Conservation (phyloP, 2,113 vertebrate species). For the Synodontis membranacea region DNA sequence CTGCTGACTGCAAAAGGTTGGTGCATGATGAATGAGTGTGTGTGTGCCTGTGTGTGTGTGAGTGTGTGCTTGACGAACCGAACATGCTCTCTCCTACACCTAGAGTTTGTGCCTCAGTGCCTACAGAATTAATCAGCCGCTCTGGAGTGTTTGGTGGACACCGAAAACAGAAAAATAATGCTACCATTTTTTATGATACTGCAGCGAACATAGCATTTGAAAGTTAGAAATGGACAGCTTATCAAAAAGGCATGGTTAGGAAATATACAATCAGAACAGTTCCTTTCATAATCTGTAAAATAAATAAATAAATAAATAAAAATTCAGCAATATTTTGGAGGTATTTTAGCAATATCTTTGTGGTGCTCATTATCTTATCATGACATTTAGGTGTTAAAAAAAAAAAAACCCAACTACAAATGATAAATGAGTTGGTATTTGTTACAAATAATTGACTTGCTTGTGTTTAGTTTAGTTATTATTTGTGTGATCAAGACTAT, state of each 20-base stretch:
- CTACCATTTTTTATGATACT: too few relatives aligned
- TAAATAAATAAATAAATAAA: too few relatives aligned
- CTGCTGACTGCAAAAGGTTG: conserved; percentile 23
- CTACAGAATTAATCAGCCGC: conserved; percentile 4
- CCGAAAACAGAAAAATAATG: not conserved
- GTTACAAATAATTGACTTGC: not conserved
- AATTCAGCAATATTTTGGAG: too few relatives aligned
- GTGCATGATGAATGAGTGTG: conserved; percentile 38
- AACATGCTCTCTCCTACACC: conserved; percentile 18
- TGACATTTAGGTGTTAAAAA: too few relatives aligned
- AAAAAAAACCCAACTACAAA: too few relatives aligned
- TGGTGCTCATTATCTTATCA: too few relatives aligned
- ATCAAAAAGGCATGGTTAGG: not conserved
- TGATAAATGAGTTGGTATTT: not conserved
- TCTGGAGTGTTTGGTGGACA: not conserved
- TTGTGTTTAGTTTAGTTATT: not conserved
- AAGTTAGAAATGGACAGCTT: not conserved
- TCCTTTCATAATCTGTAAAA: too few relatives aligned
- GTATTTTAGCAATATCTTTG: too few relatives aligned
- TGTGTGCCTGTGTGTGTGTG: conserved; percentile 37
- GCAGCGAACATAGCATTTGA: not conserved
- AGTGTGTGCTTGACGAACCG: conserved; percentile 35
- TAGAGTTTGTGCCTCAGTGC: not conserved
- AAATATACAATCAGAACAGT: too few relatives aligned
- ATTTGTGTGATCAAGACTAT: not conserved